Base-by-base conservation (phyloP, 2,113 vertebrate species). In the Ammodytes dubius region DNA sequence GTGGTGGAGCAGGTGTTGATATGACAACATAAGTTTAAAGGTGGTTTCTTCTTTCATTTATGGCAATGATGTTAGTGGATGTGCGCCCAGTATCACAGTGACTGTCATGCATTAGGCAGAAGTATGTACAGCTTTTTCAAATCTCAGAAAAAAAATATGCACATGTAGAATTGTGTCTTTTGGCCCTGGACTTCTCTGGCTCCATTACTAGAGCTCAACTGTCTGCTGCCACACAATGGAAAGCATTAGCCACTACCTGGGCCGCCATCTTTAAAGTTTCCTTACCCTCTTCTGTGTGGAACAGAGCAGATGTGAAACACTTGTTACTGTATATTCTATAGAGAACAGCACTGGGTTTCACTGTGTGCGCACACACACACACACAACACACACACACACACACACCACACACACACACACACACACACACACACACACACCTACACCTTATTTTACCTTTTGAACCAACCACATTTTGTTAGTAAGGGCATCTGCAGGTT, bases 361-460 rank as follows among this genome's bases (percentile, higher is more conserved):
- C 17, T 54, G 67, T 53, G 37, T 47, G 63, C 42, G 2, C 56
- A 52, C 4, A n/a, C 4, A 8, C 6, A 3, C 52, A 54, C 4
- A 2, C n/a, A 1, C n/a, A 27, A 27, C 27, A 27, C 27, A 27
- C 27, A 27, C 27, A 27, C 27, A 27, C 27, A 27, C 27, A 27
- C 27, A 27, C 27, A 27, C 27, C 27, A 27, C 27, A 27, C 27
- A 27, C 27, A 17, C 50, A 53, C 50, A 53, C 7, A 52, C 50
- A 52, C 15, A 52, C 50, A 52, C 50, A 17, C 50, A 52, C 15
- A 9, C 52, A 8, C 19, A 35, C 5, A 7, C 79, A 68, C 80
- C 65, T 66, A 75, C 73, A 17, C 68, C 59, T 27, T n/a, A 40
- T 58, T 58, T 54, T 71, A 70, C 64, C 64, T 59, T 69, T 40